Conservation (phyloP, 2,888 invertebrate species). For the Archips xylosteana region DNA sequence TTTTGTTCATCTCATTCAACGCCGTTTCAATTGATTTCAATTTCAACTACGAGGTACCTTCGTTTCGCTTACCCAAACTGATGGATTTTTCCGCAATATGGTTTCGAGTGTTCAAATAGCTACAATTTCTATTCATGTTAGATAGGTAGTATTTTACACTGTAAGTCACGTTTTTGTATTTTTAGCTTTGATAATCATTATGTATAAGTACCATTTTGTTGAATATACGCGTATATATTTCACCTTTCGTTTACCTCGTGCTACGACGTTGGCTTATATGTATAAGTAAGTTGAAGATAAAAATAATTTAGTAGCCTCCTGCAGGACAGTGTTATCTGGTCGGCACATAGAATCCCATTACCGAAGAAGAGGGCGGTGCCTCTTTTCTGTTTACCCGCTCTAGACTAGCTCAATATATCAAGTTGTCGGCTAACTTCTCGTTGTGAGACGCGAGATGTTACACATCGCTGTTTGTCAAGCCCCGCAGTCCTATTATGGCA, state of each 20-base stretch:
- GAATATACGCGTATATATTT: too few species aligned
- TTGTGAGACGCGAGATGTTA: constrained; percentile 67
- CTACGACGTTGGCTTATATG: not conserved
- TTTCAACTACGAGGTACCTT: constrained; percentile 46
- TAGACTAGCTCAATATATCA: constrained; percentile 80
- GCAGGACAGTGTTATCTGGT: constrained; percentile 66
- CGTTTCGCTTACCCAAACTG: constrained; percentile 31
- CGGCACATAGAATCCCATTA: constrained; percentile 44
- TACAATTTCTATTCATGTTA: not conserved
- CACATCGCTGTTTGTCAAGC: constrained; percentile 72
- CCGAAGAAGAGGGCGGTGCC: constrained; percentile 45
- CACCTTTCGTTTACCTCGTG: constrained; percentile 51
- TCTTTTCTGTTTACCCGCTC: constrained; percentile 71
- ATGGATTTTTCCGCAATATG: constrained; percentile 25
- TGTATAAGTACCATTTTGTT: too few species aligned
- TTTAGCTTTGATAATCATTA: not conserved
- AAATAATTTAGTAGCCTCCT: constrained; percentile 73
- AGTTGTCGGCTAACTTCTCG: constrained; percentile 70
- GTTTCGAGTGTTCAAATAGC: not conserved
- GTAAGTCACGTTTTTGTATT: not conserved
- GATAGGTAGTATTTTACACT: constrained; percentile 15
- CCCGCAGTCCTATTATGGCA: constrained; percentile 61
- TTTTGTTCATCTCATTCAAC: constrained; percentile 47
- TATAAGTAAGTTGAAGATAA: constrained; percentile 64
- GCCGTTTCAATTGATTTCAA: constrained; percentile 53